A percentile compares a stretch with the other conserved stretches of the same genome.
phyloP scores from a whole-genome alignment of 30 jellyfish, hydroid and myxozoan genomes.

The Pseudorhiza aurosa region DNA sequence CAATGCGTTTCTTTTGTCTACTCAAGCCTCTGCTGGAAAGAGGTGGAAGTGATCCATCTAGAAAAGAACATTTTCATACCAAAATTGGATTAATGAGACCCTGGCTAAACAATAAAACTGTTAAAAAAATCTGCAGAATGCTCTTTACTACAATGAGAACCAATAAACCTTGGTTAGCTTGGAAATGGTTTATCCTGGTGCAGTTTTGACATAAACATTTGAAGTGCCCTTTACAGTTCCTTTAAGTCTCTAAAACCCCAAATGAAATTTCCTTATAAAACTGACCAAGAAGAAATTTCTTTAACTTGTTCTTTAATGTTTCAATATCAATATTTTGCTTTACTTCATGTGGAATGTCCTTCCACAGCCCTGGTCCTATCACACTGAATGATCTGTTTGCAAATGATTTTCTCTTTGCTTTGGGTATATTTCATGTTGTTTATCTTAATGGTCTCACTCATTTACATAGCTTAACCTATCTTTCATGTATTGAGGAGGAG shows the following conservation, averaged over 20 bases:
- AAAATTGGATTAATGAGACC: no score
- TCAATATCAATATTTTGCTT: no score
- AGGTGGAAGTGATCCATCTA: slow-evolving; percentile 66
- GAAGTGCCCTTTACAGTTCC: slow-evolving; percentile 47
- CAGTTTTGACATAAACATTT: slow-evolving; percentile 30
- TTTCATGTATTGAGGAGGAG: slow-evolving; percentile 54
- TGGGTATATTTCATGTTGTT: slow-evolving; percentile 53
- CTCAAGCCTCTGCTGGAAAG: slow-evolving; percentile 13
- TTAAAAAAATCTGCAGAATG: no score
- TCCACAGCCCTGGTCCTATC: slow-evolving; percentile 40
- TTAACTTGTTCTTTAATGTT: slow-evolving; percentile 13
- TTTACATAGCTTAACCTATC: slow-evolving; percentile 48
- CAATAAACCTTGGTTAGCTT: no score
- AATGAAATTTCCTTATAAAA: no score
- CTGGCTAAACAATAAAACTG: no score
- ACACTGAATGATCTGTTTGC: slow-evolving; percentile 26
- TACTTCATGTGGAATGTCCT: slow-evolving; percentile 18
- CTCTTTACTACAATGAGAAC: no score
- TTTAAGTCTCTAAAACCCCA: neutral
- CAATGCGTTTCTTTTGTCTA: slow-evolving; percentile 48
- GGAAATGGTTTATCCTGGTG: slow-evolving; percentile 22
- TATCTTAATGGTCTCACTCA: slow-evolving; percentile 39
- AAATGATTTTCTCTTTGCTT: slow-evolving; percentile 21
- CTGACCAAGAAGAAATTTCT: slow-evolving; percentile 14
- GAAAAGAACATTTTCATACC: neutral